Conservation (phyloP, 2,797 vertebrate species). For the Sphenopsis melanotis region DNA sequence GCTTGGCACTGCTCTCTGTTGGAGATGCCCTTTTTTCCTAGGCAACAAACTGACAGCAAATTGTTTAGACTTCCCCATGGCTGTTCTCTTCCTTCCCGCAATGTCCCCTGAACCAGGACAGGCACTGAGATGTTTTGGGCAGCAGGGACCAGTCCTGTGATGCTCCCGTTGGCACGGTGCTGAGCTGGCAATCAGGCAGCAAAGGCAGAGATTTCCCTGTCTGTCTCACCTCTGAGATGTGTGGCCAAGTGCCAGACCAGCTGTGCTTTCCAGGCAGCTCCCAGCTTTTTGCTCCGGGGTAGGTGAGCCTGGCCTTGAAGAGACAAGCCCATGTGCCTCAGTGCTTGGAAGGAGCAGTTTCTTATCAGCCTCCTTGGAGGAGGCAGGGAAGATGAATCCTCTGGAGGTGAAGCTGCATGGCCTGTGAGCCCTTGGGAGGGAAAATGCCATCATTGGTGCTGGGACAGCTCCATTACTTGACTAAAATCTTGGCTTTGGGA, state of each 20-base stretch:
- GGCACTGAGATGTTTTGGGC: neutral
- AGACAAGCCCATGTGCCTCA: neutral
- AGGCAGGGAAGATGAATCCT: neutral
- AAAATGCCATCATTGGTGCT: neutral
- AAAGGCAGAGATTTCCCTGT: neutral
- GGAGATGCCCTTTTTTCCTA: conserved; percentile 26
- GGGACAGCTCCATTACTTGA: neutral
- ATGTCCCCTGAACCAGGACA: neutral
- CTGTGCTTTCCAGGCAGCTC: conserved; percentile 25
- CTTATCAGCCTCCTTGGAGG: neutral
- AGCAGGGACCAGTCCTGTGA: accelerated
- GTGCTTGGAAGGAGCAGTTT: neutral
- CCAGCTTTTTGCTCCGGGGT: neutral
- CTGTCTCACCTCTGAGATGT: neutral
- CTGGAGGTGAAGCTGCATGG: neutral
- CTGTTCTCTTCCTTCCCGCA: neutral
- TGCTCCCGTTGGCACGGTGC: accelerated
- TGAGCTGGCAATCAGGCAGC: neutral
- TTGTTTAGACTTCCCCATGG: neutral
- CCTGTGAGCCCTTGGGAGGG: neutral
- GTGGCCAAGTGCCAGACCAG: conserved; percentile 37
- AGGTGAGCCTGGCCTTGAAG: conserved; percentile 47
- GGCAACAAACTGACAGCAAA: neutral
- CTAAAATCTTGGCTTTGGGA: neutral
- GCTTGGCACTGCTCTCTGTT: neutral